phyloP scores from a whole-genome alignment of 2,888 invertebrate species.

The Cephus rjabovi region DNA sequence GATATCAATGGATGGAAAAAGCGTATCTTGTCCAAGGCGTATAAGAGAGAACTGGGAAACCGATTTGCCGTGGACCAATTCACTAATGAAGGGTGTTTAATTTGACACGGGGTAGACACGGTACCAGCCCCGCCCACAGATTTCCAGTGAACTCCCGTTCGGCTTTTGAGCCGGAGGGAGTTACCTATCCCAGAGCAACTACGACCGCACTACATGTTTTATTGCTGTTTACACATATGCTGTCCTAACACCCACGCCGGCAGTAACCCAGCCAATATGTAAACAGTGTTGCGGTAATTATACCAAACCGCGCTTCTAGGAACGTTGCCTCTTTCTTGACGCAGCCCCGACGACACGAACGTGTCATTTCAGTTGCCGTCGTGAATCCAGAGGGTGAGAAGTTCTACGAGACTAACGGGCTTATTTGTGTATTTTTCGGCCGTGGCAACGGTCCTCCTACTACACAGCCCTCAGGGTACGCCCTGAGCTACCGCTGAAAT shows the following conservation, averaged over 20 bases:
- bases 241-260: conserved; percentile 54
- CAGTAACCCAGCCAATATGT: conserved; percentile 52
- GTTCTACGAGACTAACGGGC: not conserved
- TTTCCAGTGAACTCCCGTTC: conserved; percentile 37
- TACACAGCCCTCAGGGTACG: conserved; percentile 9
- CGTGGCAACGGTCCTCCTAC: not conserved
- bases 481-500: conserved; percentile 26
- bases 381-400: conserved; percentile 13
- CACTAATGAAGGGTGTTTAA: conserved; percentile 48
- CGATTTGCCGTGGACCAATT: conserved; percentile 27
- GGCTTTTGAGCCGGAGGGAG: conserved; percentile 29
- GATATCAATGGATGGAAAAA: not conserved
- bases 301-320: conserved; percentile 39
- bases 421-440: conserved; percentile 22
- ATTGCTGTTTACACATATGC: conserved; percentile 62
- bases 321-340: conserved; percentile 20
- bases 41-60: not conserved
- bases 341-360: conserved; percentile 7
- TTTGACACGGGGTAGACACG: conserved; percentile 23
- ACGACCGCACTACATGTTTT: conserved; percentile 50
- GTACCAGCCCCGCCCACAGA: conserved; percentile 43
- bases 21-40: not conserved
- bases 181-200: conserved; percentile 39
- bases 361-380: conserved; percentile 21
- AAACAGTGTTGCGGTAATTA: conserved; percentile 58